A percentile compares a stretch with the other conserved stretches of the same genome.
Evolutionary conservation across 2,888 invertebrate genomes (phyloP).

Genomic region (Eupithecia insigniata): DNA sequence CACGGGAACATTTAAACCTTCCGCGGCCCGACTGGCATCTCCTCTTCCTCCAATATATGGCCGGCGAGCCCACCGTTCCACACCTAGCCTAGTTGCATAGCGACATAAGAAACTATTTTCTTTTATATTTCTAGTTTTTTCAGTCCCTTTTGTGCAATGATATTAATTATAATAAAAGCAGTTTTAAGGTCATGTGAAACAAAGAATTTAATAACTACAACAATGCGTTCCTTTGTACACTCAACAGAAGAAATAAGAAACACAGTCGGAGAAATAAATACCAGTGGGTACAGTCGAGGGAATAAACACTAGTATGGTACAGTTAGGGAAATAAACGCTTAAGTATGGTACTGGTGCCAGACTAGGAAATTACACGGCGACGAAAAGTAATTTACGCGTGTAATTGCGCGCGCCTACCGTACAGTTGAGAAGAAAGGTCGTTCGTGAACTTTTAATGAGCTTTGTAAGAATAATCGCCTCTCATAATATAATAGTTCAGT

Average conservation of each 20-base stretch:
- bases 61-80: too few species aligned
- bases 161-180: not conserved
- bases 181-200: slow-evolving; percentile 23
- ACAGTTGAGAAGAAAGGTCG: slow-evolving; percentile 33
- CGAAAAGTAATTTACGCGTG: slow-evolving; percentile 66
- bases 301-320: slow-evolving; percentile 43
- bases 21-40: too few species aligned
- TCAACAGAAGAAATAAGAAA: slow-evolving; percentile 1
- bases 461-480: not conserved
- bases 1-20: too few species aligned
- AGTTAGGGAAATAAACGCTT: slow-evolving; percentile 51
- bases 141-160: not conserved
- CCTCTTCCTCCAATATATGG: too few species aligned
- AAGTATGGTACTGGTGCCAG: slow-evolving; percentile 45
- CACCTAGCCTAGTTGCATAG: too few species aligned
- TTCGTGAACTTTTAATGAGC: slow-evolving; percentile 5
- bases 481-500: too few species aligned
- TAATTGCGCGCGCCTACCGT: slow-evolving; percentile 64
- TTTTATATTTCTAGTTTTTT: not conserved
- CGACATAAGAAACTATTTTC: too few species aligned
- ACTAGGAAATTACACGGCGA: slow-evolving; percentile 64
- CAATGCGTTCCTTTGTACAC: slow-evolving; percentile 21
- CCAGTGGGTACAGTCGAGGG: not conserved
- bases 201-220: slow-evolving; percentile 25
- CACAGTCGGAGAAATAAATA: not conserved